Conservation (phyloP, 2,797 vertebrate species). For the Myiothlypis coronata region DNA sequence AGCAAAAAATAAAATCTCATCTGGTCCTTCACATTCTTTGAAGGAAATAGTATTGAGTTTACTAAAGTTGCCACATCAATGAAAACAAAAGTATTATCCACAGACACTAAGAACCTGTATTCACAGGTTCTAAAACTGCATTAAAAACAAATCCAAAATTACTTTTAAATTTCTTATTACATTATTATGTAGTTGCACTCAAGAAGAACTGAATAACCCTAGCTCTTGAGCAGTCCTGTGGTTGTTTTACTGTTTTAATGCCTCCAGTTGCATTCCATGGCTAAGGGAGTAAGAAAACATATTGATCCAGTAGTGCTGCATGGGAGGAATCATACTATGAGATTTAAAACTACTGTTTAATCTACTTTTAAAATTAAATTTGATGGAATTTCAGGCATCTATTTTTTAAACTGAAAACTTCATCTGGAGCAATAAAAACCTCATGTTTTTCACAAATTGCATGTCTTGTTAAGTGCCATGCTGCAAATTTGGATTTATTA, state of each 20-base stretch:
- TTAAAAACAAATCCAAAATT: not conserved
- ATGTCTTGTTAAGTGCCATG: not conserved
- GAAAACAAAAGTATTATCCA: not conserved
- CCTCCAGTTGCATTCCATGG: not conserved
- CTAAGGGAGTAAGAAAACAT: accelerated
- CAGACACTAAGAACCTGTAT: not conserved
- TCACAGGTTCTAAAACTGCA: not conserved
- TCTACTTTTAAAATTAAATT: not conserved
- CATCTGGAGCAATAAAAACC: not conserved
- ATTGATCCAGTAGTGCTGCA: not conserved
- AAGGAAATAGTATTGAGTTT: not conserved
- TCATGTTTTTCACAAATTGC: not conserved
- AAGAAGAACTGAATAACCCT: not conserved
- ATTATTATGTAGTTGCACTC: not conserved
- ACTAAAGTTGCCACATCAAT: not conserved
- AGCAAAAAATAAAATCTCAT: not conserved
- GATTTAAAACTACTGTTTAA: not conserved
- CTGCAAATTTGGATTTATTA: not conserved
- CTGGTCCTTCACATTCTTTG: not conserved
- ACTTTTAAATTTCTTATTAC: not conserved
- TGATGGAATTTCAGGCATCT: not conserved
- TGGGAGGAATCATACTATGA: not conserved
- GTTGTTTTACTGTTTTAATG: not conserved
- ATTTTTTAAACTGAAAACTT: not conserved
- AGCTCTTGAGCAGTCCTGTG: not conserved